Percentiles rank a stretch among this genome's conserved stretches.
phyloP scores from a whole-genome alignment of 2,888 invertebrate genomes.

The Scelioninae gen. 2 region DNA sequence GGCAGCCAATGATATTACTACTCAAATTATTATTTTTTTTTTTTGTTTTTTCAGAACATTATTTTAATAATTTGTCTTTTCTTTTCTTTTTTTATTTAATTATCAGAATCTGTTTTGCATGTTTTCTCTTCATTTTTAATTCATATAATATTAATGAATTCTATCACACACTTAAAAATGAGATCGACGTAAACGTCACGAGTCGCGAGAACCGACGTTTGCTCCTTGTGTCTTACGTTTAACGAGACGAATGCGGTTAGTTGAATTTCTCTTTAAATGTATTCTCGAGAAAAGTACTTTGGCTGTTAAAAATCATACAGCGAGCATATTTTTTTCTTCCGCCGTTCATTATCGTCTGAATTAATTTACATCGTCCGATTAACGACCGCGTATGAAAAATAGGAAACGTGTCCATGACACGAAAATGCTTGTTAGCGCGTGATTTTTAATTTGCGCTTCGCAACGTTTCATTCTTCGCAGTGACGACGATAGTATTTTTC shows the following conservation, averaged over 20 bases:
- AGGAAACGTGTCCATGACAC: conserved; percentile 38
- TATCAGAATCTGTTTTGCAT: neutral
- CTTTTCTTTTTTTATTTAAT: conserved; percentile 3
- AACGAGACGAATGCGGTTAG: conserved; percentile 38
- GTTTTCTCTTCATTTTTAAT: conserved; percentile 27
- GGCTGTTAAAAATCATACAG: conserved; percentile 21
- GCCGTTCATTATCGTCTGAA: conserved; percentile 25
- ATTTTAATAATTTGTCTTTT: no score
- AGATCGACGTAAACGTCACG: conserved; percentile 66
- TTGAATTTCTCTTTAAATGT: conserved; percentile 36
- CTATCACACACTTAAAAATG: conserved; percentile 67
- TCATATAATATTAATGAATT: conserved; percentile 47
- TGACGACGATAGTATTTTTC: conserved; percentile 41
- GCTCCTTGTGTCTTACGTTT: conserved; percentile 51
- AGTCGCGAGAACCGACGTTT: conserved; percentile 45
- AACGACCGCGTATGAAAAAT: conserved; percentile 40
- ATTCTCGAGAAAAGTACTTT: conserved; percentile 51
- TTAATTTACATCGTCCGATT: conserved; percentile 43
- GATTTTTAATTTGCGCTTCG: conserved; percentile 19
- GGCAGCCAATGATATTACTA: conserved; percentile 33
- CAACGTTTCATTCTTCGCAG: conserved; percentile 9
- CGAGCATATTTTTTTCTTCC: conserved; percentile 7
- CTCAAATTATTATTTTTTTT: conserved; percentile 9
- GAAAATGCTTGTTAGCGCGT: conserved; percentile 27
- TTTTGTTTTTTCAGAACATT: conserved; percentile 21